Conservation (phyloP, 2,888 invertebrate genomes). For the Ectemnius cavifrons region DNA sequence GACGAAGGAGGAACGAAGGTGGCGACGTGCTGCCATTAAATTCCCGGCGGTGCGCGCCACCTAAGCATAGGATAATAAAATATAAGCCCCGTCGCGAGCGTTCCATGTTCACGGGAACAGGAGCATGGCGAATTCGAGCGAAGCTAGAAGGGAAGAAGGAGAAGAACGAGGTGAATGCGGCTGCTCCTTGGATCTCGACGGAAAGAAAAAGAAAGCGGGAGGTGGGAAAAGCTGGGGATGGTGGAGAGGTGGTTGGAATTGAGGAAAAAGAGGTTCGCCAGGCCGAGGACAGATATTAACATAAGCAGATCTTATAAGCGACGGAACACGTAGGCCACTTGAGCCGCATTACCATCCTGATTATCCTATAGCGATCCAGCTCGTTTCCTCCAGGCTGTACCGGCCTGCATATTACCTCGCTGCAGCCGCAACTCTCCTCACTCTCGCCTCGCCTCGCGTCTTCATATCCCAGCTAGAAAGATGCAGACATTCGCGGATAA, state of each 20-base stretch:
- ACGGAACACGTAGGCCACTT: slow-evolving; percentile 70
- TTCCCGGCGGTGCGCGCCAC: slow-evolving; percentile 34
- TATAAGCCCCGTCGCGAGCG: slow-evolving; percentile 42
- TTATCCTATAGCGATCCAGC: slow-evolving; percentile 63
- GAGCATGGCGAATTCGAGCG: slow-evolving; percentile 2
- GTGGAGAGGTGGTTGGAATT: background rate
- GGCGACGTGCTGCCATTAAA: slow-evolving; percentile 52
- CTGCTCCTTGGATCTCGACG: background rate
- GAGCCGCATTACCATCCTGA: slow-evolving; percentile 71
- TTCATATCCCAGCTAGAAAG: too few species aligned
- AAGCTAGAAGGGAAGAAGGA: background rate
- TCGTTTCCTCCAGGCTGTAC: slow-evolving; percentile 31
- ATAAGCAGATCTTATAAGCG: slow-evolving; percentile 71
- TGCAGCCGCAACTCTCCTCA: background rate
- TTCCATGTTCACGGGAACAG: slow-evolving; percentile 12
- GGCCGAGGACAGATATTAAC: slow-evolving; percentile 68
- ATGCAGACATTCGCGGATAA: slow-evolving; percentile 26
- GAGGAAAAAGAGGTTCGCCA: background rate
- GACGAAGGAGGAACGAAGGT: slow-evolving; percentile 27
- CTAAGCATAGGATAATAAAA: slow-evolving; percentile 60
- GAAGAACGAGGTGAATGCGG: background rate
- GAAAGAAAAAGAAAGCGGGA: slow-evolving; percentile 28
- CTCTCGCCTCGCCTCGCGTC: too few species aligned
- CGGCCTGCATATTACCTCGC: slow-evolving; percentile 39
- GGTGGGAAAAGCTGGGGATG: slow-evolving; percentile 26